Percentiles rank a stretch among this genome's conserved stretches.
These are phyloP conservation scores for Sebastes elongatus DNA, from an alignment of 2,797 vertebrate genomes.

Conservation along the genomic window DNA sequence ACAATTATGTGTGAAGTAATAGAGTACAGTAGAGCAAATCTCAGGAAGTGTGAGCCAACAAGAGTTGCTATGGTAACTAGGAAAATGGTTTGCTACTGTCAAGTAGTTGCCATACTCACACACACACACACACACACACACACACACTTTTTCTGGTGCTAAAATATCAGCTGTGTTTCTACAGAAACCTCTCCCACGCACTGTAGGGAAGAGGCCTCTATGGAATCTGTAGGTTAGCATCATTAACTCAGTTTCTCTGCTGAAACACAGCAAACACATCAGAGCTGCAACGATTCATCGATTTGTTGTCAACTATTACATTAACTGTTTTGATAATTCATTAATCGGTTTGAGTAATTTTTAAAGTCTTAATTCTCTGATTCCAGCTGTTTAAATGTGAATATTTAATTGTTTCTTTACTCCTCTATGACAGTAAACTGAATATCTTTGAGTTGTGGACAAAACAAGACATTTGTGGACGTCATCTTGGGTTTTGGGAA, in stretches of 20 bases:
- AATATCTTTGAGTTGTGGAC: too few relatives aligned
- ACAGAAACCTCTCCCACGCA: constrained; percentile 68
- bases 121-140: neutral
- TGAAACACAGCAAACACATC: neutral
- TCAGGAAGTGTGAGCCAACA: constrained; percentile 47
- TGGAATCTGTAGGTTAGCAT: constrained; percentile 11
- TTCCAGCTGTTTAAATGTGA: too few relatives aligned
- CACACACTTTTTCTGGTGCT: neutral
- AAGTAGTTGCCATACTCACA: constrained; percentile 24
- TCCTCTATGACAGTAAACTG: too few relatives aligned
- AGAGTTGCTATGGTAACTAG: constrained; percentile 74
- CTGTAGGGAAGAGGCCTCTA: constrained; percentile 1
- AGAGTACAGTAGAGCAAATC: constrained; percentile 19
- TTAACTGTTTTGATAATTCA: too few relatives aligned
- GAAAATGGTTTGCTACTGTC: constrained; percentile 44
- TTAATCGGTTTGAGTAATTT: too few relatives aligned
- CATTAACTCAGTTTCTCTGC: neutral
- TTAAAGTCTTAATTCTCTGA: too few relatives aligned
- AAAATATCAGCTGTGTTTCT: constrained; percentile 45
- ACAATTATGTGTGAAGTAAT: neutral
- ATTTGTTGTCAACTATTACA: too few relatives aligned
- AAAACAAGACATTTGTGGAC: too few relatives aligned
- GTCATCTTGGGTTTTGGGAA: too few relatives aligned
- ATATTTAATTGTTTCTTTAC: too few relatives aligned
- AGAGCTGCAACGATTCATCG: too few relatives aligned